Percentiles rank a stretch among this genome's conserved stretches.
These are phyloP conservation scores for Ryuthela nishihirai DNA, from an alignment of 2,888 invertebrate genomes.

Conservation along the genomic window DNA sequence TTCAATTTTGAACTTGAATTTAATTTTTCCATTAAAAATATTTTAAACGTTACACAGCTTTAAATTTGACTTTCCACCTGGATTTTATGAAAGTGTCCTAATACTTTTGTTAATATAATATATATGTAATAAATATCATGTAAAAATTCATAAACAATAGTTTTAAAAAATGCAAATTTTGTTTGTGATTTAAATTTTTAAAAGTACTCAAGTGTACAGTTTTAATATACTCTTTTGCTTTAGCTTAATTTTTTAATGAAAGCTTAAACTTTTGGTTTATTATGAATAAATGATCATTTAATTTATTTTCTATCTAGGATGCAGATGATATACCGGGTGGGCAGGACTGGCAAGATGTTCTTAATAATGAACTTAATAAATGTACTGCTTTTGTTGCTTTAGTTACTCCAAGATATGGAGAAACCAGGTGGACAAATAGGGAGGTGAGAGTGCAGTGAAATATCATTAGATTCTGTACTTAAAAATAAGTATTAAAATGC, in stretches of 20 bases:
- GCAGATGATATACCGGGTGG: slow-evolving; percentile 52
- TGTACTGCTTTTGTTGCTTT: slow-evolving; percentile 52
- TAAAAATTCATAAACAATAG: not conserved
- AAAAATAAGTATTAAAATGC: too few species aligned
- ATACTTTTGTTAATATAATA: not conserved
- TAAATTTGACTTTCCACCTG: too few species aligned
- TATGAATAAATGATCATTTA: not conserved
- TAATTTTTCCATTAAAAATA: too few species aligned
- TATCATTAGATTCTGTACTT: too few species aligned
- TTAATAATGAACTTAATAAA: slow-evolving; percentile 51
- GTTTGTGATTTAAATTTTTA: not conserved
- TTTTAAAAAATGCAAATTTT: not conserved
- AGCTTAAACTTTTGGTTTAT: not conserved
- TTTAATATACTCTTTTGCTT: not conserved
- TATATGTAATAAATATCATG: not conserved
- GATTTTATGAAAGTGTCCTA: too few species aligned
- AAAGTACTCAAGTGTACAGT: not conserved
- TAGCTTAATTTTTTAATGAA: not conserved
- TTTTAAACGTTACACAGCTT: too few species aligned
- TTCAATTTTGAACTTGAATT: too few species aligned
- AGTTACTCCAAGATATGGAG: slow-evolving; percentile 51
- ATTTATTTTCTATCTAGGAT: slow-evolving; percentile 42
- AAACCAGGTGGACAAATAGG: slow-evolving; percentile 52
- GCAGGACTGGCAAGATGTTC: slow-evolving; percentile 52
- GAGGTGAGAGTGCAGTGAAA: slow-evolving; percentile 49